Conservation (phyloP, 2,113 vertebrate genomes). For the Xenopus borealis region DNA sequence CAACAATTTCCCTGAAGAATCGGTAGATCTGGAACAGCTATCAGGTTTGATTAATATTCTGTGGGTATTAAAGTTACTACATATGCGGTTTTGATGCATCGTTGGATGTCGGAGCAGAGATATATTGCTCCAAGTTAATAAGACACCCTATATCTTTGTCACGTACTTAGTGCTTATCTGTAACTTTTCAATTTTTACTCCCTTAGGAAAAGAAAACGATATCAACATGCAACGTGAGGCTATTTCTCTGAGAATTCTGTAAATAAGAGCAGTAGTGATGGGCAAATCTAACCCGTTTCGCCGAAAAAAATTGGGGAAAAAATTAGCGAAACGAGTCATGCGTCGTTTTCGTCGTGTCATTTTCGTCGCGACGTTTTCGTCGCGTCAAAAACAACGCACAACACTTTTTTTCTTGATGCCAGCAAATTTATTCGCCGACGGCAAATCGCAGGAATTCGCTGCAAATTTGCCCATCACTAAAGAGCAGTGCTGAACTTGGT, state of each 20-base stretch:
- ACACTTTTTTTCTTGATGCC: too few species aligned
- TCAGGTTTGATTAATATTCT: constrained; percentile 32
- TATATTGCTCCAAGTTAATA: constrained; percentile 18
- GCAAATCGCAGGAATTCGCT: too few species aligned
- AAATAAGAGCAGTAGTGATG: too few species aligned
- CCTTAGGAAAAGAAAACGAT: not conserved
- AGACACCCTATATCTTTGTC: constrained; percentile 8
- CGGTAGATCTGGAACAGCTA: constrained; percentile 22
- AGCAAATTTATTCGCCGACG: too few species aligned
- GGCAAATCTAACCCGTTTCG: too few species aligned
- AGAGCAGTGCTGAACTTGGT: too few species aligned
- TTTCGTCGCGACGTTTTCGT: too few species aligned
- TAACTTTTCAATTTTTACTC: not conserved
- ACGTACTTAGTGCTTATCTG: not conserved
- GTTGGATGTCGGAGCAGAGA: constrained; percentile 5
- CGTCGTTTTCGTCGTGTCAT: too few species aligned
- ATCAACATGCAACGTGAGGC: not conserved
- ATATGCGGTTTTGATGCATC: constrained; percentile 35
- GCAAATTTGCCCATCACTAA: too few species aligned
- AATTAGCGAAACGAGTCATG: too few species aligned
- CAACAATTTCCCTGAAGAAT: constrained; percentile 3
- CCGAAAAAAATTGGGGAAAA: too few species aligned
- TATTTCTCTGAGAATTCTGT: not conserved
- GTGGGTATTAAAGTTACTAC: constrained; percentile 3
- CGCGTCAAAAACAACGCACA: too few species aligned